These are phyloP conservation scores for Okamejei kenojei DNA, from an alignment of 2,797 vertebrate species.

Conservation along the genomic window DNA sequence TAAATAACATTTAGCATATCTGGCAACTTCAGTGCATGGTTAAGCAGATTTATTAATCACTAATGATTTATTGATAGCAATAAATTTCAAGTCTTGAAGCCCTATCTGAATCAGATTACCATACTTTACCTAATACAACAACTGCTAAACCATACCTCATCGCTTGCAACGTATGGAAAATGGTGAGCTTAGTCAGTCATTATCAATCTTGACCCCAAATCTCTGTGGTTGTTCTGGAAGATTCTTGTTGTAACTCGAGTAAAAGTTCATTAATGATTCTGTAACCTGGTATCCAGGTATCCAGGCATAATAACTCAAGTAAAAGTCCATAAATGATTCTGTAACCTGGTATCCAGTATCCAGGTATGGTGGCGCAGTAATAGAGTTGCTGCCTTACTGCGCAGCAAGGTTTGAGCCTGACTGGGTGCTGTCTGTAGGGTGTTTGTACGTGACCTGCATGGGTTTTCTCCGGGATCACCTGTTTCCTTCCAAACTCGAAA, in stretches of 20 bases:
- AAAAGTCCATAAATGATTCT: not conserved
- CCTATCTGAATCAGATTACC: not conserved
- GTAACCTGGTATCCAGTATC: not conserved
- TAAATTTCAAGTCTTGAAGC: not conserved
- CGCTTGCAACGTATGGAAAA: not conserved
- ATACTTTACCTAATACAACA: not conserved
- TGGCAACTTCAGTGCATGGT: not conserved
- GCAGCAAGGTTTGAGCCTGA: no score
- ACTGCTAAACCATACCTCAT: not conserved
- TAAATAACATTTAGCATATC: not conserved
- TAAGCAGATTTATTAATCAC: constrained; percentile 19
- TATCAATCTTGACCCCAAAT: not conserved
- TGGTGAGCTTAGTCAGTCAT: not conserved
- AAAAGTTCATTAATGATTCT: not conserved
- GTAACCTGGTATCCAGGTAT: not conserved
- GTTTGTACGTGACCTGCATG: no score
- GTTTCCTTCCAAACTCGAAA: no score
- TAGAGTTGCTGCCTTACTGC: no score
- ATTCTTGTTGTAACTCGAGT: not conserved
- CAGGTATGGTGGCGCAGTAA: no score
- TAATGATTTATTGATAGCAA: constrained; percentile 14
- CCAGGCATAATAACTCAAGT: not conserved
- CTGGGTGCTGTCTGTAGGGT: no score
- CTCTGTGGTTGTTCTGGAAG: not conserved
- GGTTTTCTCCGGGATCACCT: no score